These are phyloP conservation scores for Xenopus petersii DNA, from an alignment of 2,797 vertebrate species.

Conservation along the genomic window DNA sequence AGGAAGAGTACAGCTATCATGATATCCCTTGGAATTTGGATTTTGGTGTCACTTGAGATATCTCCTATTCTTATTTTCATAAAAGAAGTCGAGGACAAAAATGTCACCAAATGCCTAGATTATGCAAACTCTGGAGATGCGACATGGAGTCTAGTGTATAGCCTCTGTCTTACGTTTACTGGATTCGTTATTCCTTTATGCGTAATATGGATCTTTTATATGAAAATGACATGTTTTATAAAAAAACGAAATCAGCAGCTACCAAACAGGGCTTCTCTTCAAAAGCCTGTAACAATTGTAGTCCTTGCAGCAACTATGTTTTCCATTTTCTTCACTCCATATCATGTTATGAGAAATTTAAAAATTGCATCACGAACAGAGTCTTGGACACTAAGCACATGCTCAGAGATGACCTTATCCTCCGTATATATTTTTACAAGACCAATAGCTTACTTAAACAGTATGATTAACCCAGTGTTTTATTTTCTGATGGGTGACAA, in stretches of 20 bases:
- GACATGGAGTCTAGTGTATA: constrained; percentile 62
- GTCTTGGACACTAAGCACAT: accelerated
- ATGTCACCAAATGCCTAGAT: constrained; percentile 63
- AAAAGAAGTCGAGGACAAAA: accelerated
- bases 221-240: constrained; percentile 69
- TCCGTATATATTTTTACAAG: constrained; percentile 69
- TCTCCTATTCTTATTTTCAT: constrained; percentile 72
- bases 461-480: constrained; percentile 82
- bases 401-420: constrained; percentile 55
- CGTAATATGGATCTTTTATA: constrained; percentile 73
- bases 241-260: constrained; percentile 59
- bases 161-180: constrained; percentile 71
- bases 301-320: constrained; percentile 69
- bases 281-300: constrained; percentile 69
- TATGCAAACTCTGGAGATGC: constrained; percentile 72
- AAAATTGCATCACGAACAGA: constrained; percentile 63
- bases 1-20: constrained; percentile 60
- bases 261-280: constrained; percentile 53
- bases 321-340: constrained; percentile 79
- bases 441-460: constrained; percentile 83
- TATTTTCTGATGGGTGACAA: constrained; percentile 88
- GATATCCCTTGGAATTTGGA: constrained; percentile 69
- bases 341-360: constrained; percentile 85
- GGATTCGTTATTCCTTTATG: constrained; percentile 80
- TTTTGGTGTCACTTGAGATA: constrained; percentile 72